These are phyloP conservation scores for Eolophus roseicapilla DNA, from an alignment of 2,113 vertebrate species.

Conservation along the genomic window DNA sequence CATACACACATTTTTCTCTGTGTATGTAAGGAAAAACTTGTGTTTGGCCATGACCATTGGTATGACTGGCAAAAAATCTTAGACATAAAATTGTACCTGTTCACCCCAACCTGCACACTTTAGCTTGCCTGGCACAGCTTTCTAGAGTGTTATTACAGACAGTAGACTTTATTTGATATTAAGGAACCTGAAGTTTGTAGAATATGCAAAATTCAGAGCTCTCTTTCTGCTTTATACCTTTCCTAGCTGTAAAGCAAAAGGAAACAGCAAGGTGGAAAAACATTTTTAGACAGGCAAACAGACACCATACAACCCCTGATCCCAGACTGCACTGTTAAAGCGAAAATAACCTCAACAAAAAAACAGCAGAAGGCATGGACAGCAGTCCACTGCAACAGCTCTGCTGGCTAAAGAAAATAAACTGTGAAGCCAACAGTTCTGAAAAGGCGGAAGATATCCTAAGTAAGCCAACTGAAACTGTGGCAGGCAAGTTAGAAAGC, in stretches of 20 bases:
- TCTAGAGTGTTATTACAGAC: neutral
- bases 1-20: neutral
- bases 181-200: neutral
- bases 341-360: neutral
- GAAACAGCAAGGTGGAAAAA: neutral
- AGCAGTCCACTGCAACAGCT: neutral
- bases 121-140: neutral
- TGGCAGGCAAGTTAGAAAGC: neutral
- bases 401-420: neutral
- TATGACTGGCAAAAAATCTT: neutral
- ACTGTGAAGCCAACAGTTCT: neutral
- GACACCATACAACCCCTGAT: fast-evolving
- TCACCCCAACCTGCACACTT: neutral
- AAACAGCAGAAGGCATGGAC: neutral
- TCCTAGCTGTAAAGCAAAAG: neutral
- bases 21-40: neutral
- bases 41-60: neutral
- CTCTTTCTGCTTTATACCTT: neutral
- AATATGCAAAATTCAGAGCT: neutral
- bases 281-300: neutral
- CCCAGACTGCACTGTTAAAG: neutral
- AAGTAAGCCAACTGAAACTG: neutral
- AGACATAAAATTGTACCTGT: neutral
- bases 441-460: neutral
- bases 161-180: neutral